A percentile compares a stretch with the other conserved stretches of the same genome.
These are phyloP conservation scores for Phenganax subtilis DNA, from an alignment of 92 coral and sea anemone species.

Conservation along the genomic window DNA sequence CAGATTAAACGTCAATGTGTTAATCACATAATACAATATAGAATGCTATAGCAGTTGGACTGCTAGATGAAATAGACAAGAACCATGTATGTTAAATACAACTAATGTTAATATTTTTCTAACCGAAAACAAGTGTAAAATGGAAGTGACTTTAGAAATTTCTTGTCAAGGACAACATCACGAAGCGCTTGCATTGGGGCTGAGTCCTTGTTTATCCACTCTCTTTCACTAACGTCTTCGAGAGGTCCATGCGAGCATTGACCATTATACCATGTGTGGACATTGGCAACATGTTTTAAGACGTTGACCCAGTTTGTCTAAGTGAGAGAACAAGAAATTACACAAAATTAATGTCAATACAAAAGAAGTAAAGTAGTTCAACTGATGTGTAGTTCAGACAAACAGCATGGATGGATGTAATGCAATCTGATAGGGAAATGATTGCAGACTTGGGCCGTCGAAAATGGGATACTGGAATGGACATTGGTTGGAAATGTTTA, in stretches of 20 bases:
- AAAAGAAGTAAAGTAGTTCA: too few species aligned
- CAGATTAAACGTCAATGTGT: background rate
- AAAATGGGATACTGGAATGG: too few species aligned
- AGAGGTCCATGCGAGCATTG: slow-evolving; percentile 41
- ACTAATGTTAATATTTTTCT: background rate
- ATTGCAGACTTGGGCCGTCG: too few species aligned
- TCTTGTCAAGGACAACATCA: slow-evolving; percentile 33
- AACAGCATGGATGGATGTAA: too few species aligned
- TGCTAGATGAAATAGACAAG: background rate
- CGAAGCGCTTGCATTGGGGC: slow-evolving; percentile 38
- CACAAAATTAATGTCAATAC: too few species aligned
- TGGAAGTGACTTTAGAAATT: slow-evolving; percentile 37
- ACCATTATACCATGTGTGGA: slow-evolving; percentile 40
- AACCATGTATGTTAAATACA: background rate
- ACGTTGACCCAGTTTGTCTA: slow-evolving; percentile 28
- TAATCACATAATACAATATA: background rate
- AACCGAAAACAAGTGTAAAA: slow-evolving; percentile 36
- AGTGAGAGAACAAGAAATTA: background rate
- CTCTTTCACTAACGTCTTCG: slow-evolving; percentile 26
- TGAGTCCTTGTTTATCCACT: slow-evolving; percentile 36
- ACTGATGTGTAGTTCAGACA: too few species aligned
- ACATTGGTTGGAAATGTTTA: too few species aligned
- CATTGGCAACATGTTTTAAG: slow-evolving; percentile 39
- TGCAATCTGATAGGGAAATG: too few species aligned
- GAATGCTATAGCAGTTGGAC: background rate